phyloP scores from a whole-genome alignment of 2,888 invertebrate genomes.

The Embidobia sp. region DNA sequence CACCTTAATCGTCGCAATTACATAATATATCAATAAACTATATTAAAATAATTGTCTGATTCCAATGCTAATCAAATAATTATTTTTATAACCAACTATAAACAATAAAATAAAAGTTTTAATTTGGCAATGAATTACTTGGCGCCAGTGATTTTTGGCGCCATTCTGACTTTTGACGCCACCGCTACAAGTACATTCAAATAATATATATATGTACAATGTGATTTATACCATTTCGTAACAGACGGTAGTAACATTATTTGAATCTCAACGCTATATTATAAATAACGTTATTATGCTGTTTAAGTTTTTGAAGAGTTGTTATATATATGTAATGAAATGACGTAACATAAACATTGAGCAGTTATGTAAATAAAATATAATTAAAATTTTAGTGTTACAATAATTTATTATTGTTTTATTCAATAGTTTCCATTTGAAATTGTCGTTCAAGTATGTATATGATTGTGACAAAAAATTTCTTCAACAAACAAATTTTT shows the following conservation, averaged over 20 bases:
- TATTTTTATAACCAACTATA: slow-evolving; percentile 2
- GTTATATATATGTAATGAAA: not conserved
- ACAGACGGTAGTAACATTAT: slow-evolving; percentile 1
- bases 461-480: too few relatives aligned
- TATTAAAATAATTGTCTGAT: too few relatives aligned
- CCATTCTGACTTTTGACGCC: slow-evolving; percentile 40
- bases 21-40: too few relatives aligned
- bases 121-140: slow-evolving; percentile 45
- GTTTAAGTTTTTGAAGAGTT: not conserved
- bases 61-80: slow-evolving; percentile 1
- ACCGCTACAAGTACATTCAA: not conserved
- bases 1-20: not conserved
- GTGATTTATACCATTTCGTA: slow-evolving; percentile 27
- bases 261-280: not conserved
- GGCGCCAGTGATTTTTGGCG: slow-evolving; percentile 51
- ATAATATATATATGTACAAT: slow-evolving; percentile 20
- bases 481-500: too few relatives aligned
- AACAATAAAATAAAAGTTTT: slow-evolving; percentile 6
- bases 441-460: too few relatives aligned
- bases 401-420: too few relatives aligned
- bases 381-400: too few relatives aligned
- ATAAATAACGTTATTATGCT: slow-evolving; percentile 28
- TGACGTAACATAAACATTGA: too few relatives aligned
- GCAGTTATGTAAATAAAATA: too few relatives aligned
- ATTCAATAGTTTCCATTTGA: too few relatives aligned